Percentiles rank a stretch among this genome's conserved stretches.
phyloP scores from a whole-genome alignment of 1,140 invertebrate genomes.

The Ectropis grisescens region DNA sequence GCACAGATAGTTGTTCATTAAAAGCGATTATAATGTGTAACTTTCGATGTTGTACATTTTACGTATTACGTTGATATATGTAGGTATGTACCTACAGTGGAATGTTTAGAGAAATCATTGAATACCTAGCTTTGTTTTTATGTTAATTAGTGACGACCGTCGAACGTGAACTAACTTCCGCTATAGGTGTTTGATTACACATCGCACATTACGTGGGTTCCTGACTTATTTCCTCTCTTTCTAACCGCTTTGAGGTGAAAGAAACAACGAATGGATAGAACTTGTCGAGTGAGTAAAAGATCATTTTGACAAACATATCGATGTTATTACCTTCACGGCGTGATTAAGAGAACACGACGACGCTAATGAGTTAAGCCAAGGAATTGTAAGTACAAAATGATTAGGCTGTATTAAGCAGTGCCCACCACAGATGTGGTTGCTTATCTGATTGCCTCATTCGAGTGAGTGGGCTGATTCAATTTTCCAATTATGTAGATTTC shows the following conservation, averaged over 20 bases:
- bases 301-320: constrained; percentile 37
- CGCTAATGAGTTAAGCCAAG: constrained; percentile 19
- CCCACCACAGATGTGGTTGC: background rate
- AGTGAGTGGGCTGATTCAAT: too few species aligned
- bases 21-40: too few species aligned
- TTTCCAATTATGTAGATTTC: too few species aligned
- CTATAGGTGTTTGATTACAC: constrained; percentile 33
- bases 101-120: constrained; percentile 60
- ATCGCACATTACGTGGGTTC: constrained; percentile 21
- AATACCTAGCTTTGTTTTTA: constrained; percentile 62
- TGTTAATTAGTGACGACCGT: constrained; percentile 53
- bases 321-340: constrained; percentile 24
- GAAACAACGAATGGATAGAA: constrained; percentile 2
- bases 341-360: constrained; percentile 23
- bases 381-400: constrained; percentile 3
- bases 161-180: constrained; percentile 49
- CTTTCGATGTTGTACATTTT: too few species aligned
- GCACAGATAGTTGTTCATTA: too few species aligned
- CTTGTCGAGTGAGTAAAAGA: constrained; percentile 24
- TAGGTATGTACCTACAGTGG: too few species aligned
- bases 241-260: constrained; percentile 7
- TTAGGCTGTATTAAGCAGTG: background rate
- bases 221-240: constrained; percentile 7
- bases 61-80: too few species aligned
- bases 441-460: too few species aligned